Evolutionary conservation across 1,140 invertebrate species (phyloP), one percentile per base, ranked within the genome.

Genomic region (Adoxophyes honmai): DNA sequence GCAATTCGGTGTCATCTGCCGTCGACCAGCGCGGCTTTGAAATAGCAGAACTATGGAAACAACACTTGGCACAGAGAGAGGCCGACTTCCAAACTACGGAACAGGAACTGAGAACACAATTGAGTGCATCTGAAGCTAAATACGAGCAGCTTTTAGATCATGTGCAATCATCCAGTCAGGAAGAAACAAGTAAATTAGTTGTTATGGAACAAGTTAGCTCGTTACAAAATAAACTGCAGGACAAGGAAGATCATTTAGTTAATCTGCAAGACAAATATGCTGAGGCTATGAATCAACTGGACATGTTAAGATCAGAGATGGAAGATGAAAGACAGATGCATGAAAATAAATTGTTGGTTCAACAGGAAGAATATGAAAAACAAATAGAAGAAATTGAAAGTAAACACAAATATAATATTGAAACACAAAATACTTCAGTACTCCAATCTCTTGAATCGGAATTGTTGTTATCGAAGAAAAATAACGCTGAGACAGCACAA

Each of bases 21-120:
- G 89, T 93, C 36, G 92, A 93, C 71, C 91, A 93, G 70, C 84
- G 91, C 48, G 92, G 92, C 51, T 88, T 87, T 73, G 91, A 92
- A 84, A 90, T 93, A 55, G 92, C 92, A 13, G 91, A 91, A 77
- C 88, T 91, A 62, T 93, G 92, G 92, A 92, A 93, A 75, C 84
- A 91, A 57, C 92, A 93, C 77, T 81, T 93, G 55, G 82, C 90
- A 4, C 86, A 90, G 60, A 85, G 91, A 14, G 92, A 93, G 85
- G 83, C 73, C 10, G 92, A 92, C 61, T 93, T 92, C 69, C 74
- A 86, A 60, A 76, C 86, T 60, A 71, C 84, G 3, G 91, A 92
- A 79, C 62, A 83, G 39, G 81, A 89, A 39, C 74, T 92, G 8
- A 68, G 85, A 59, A 73, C 70, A 18, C 85, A 91, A 72, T 64